Percentiles rank a stretch among this genome's conserved stretches.
phyloP scores from a whole-genome alignment of 2,113 vertebrate species.

The Oncorhynchus keta region DNA sequence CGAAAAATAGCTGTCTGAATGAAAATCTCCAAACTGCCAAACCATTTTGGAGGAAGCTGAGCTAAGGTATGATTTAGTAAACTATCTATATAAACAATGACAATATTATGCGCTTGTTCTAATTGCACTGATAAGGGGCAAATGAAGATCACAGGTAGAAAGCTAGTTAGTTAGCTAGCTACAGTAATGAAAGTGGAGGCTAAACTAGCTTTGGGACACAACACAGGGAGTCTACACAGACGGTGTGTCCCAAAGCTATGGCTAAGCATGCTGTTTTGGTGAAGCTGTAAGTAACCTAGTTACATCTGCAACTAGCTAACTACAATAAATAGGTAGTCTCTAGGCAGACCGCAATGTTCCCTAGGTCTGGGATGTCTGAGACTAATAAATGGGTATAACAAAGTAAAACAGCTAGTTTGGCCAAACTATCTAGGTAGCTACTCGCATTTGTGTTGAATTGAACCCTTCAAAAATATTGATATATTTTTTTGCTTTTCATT shows the following conservation, averaged over 20 bases:
- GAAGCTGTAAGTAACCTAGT: too few relatives aligned
- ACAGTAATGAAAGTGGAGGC: background rate
- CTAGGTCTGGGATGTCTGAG: too few relatives aligned
- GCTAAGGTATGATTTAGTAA: background rate
- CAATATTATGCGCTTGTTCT: background rate
- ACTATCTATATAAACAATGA: background rate
- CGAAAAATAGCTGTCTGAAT: background rate
- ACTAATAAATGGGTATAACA: too few relatives aligned
- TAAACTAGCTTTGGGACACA: background rate
- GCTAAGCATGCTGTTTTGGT: too few relatives aligned
- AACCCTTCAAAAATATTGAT: background rate
- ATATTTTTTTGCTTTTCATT: constrained; percentile 27
- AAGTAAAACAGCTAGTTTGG: too few relatives aligned
- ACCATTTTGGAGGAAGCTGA: background rate
- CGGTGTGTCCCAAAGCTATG: too few relatives aligned
- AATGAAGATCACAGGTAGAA: background rate
- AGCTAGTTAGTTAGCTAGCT: background rate
- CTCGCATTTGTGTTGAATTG: background rate
- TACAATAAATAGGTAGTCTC: background rate
- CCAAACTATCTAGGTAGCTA: too few relatives aligned
- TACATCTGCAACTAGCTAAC: background rate
- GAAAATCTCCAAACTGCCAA: background rate
- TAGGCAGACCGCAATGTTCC: too few relatives aligned
- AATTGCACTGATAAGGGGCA: background rate
- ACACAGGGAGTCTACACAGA: too few relatives aligned